phyloP scores from a whole-genome alignment of 2,888 invertebrate genomes.

The Drosophila cognata region DNA sequence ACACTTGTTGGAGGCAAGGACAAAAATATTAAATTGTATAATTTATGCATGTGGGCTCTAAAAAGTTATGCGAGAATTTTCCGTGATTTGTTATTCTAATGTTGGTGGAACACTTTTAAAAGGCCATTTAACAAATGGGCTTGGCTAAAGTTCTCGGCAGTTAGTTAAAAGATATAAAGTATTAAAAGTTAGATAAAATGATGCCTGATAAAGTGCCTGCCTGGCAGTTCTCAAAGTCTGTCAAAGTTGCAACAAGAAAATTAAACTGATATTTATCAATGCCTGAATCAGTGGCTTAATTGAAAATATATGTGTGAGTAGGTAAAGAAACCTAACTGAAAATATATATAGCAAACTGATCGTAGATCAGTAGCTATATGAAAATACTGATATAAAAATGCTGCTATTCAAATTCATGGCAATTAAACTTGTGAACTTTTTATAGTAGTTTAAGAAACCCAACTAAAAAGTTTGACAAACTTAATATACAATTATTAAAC shows the following conservation, averaged over 20 bases:
- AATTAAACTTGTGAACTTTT: too few relatives aligned
- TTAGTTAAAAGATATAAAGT: background rate
- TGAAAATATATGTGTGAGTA: background rate
- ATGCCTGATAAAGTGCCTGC: background rate
- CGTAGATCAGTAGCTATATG: background rate
- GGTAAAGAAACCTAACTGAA: background rate
- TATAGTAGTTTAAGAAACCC: too few relatives aligned
- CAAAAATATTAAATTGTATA: background rate
- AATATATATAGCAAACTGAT: too few relatives aligned
- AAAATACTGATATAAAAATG: background rate
- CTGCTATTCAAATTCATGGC: background rate
- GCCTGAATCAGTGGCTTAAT: background rate
- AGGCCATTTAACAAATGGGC: background rate
- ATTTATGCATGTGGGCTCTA: conserved; percentile 2
- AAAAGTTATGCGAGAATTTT: background rate
- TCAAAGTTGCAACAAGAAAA: background rate
- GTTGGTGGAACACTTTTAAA: background rate
- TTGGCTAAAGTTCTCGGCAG: background rate
- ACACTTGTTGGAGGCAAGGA: background rate
- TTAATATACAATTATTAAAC: too few relatives aligned
- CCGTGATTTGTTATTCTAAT: background rate
- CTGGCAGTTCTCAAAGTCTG: background rate
- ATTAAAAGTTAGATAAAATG: background rate
- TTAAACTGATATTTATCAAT: background rate
- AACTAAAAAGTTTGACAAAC: too few relatives aligned